A percentile compares a stretch with the other conserved stretches of the same genome.
phyloP scores from a whole-genome alignment of 1,140 invertebrate genomes.

The Antheraea pernyi region DNA sequence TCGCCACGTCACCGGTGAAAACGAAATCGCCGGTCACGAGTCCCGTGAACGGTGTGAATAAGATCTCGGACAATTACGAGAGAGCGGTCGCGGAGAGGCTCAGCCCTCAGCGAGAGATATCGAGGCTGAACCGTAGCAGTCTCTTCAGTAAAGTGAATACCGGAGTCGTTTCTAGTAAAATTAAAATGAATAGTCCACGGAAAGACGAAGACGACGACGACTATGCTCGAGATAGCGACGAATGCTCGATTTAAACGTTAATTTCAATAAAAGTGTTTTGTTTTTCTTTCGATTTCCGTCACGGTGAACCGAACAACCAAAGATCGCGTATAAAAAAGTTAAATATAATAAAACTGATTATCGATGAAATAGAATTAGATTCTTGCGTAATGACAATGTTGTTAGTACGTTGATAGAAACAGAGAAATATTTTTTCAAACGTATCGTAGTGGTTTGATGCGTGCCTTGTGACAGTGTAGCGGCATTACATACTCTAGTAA shows the following conservation, averaged over 20 bases:
- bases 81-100: conserved; percentile 61
- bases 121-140: conserved; percentile 58
- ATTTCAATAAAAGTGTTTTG: conserved; percentile 17
- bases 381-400: conserved; percentile 8
- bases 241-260: conserved; percentile 74
- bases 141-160: conserved; percentile 74
- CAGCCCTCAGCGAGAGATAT: conserved; percentile 61
- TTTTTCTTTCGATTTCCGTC: conserved; percentile 4
- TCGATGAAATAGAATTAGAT: conserved; percentile 5
- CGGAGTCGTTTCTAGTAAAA: conserved; percentile 59
- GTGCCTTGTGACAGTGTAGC: conserved; percentile 65
- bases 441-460: conserved; percentile 63
- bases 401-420: conserved; percentile 31
- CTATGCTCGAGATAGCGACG: conserved; percentile 81
- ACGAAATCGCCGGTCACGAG: conserved; percentile 57
- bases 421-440: conserved; percentile 68
- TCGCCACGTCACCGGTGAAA: conserved; percentile 52
- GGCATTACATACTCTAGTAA: conserved; percentile 26
- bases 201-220: conserved; percentile 77
- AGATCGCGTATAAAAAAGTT: conserved; percentile 29
- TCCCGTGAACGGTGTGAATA: conserved; percentile 71
- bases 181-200: conserved; percentile 44
- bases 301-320: conserved; percentile 40
- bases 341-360: not conserved
- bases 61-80: conserved; percentile 77